phyloP scores from a whole-genome alignment of 1,140 invertebrate genomes.

The Pogonomyrmex barbatus region DNA sequence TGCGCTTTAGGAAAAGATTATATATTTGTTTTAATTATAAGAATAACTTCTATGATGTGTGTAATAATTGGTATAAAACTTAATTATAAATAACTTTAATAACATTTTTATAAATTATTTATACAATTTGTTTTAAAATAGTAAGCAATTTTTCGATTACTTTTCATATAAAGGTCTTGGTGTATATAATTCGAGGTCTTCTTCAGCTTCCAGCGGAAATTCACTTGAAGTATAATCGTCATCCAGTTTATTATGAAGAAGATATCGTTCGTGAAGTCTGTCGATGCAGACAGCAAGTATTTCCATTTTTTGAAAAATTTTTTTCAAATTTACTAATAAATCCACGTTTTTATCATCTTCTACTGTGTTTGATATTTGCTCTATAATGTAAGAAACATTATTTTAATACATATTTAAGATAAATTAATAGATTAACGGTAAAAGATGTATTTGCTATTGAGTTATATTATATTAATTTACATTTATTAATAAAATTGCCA shows the following conservation, averaged over 20 bases:
- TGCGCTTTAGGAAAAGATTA: background rate
- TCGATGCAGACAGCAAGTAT: conserved; percentile 48
- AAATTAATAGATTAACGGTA: background rate
- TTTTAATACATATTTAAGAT: conserved; percentile 7
- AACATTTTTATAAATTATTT: conserved; percentile 24
- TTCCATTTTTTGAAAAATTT: conserved; percentile 52
- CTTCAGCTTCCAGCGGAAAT: background rate
- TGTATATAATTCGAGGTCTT: background rate
- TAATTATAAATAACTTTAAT: conserved; percentile 1
- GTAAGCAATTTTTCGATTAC: background rate
- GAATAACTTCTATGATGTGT: background rate
- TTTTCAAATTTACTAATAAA: background rate
- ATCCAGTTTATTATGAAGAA: conserved; percentile 45
- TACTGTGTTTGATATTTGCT: background rate
- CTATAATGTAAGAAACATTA: conserved; percentile 28
- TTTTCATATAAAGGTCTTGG: background rate
- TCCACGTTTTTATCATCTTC: background rate
- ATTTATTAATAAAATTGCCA: conserved; percentile 14
- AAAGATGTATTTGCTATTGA: background rate
- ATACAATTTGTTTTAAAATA: background rate
- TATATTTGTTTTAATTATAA: conserved; percentile 1
- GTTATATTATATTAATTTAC: conserved; percentile 4
- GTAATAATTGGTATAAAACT: background rate
- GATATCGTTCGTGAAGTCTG: conserved; percentile 56
- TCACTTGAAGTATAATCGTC: conserved; percentile 66